These are phyloP conservation scores for Barnardius zonarius DNA, from an alignment of 2,113 vertebrate species.

Conservation along the genomic window DNA sequence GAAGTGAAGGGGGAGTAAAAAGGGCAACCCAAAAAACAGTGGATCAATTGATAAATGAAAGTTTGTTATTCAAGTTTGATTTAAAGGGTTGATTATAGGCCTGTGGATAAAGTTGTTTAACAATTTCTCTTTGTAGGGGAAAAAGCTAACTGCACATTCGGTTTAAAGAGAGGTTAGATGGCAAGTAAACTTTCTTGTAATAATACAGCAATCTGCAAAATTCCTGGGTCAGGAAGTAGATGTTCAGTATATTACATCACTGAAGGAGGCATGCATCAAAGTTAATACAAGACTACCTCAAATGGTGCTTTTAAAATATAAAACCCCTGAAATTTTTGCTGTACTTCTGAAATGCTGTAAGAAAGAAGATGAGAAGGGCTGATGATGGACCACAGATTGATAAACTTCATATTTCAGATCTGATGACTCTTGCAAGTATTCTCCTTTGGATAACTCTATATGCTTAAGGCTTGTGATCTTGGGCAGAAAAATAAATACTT, in stretches of 20 bases:
- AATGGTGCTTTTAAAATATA: constrained; percentile 40
- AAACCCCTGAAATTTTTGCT: neutral
- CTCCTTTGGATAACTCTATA: neutral
- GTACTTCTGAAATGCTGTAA: constrained; percentile 24
- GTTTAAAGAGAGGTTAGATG: constrained; percentile 63
- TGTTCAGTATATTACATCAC: constrained; percentile 59
- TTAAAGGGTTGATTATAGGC: constrained; percentile 42
- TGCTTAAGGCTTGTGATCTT: neutral
- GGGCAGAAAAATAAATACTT: neutral
- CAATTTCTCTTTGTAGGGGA: constrained; percentile 44
- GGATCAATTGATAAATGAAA: constrained; percentile 31
- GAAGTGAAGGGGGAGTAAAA: neutral
- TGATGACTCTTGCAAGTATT: neutral
- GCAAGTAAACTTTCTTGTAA: constrained; percentile 69
- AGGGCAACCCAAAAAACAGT: neutral
- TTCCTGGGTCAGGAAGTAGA: constrained; percentile 55
- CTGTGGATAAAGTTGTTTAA: constrained; percentile 29
- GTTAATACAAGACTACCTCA: constrained; percentile 8
- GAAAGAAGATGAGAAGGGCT: neutral
- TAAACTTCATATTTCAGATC: neutral
- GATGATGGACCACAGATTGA: neutral
- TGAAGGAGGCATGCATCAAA: constrained; percentile 39
- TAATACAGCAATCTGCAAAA: constrained; percentile 57
- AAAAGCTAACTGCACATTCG: constrained; percentile 25
- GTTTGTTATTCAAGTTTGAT: constrained; percentile 18